These are phyloP conservation scores for Tokudaia tokunoshimensis DNA, from an alignment of 2,797 vertebrate species.

Conservation along the genomic window DNA sequence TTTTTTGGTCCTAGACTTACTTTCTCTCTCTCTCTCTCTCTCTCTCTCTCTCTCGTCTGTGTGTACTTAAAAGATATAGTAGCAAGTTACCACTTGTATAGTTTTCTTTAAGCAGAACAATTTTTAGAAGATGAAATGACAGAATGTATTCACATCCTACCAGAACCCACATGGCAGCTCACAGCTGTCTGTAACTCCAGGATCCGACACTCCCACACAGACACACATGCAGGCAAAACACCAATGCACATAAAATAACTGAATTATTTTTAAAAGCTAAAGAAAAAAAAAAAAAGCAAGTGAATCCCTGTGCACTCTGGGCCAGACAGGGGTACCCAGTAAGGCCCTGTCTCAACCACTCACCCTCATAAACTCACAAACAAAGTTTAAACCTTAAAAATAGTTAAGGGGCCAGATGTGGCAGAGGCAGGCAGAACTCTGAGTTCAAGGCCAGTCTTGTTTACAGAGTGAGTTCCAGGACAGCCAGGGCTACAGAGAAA, in stretches of 20 bases:
- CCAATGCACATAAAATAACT: not conserved
- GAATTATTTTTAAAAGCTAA: not conserved
- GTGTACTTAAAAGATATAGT: not conserved
- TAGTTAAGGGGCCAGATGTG: not conserved
- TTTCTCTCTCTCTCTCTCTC: not conserved
- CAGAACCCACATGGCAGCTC: no score
- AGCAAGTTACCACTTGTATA: conserved; percentile 24
- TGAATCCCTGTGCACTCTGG: not conserved
- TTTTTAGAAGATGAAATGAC: conserved; percentile 42
- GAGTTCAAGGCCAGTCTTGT: no score
- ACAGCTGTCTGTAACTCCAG: no score
- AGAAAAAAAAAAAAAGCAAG: not conserved
- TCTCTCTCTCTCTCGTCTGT: not conserved
- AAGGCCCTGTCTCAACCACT: not conserved
- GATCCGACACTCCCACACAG: no score
- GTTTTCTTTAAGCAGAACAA: conserved; percentile 46
- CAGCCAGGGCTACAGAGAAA: not conserved
- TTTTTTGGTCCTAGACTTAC: not conserved
- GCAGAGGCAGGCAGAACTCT: no score
- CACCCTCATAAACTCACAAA: not conserved
- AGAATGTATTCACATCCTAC: conserved; percentile 2
- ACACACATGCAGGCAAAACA: not conserved
- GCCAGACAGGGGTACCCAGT: not conserved
- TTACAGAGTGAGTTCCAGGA: no score
- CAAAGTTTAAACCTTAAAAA: not conserved